These are phyloP conservation scores for Condylura cristata DNA, from an alignment of 2,113 vertebrate species.

Conservation along the genomic window DNA sequence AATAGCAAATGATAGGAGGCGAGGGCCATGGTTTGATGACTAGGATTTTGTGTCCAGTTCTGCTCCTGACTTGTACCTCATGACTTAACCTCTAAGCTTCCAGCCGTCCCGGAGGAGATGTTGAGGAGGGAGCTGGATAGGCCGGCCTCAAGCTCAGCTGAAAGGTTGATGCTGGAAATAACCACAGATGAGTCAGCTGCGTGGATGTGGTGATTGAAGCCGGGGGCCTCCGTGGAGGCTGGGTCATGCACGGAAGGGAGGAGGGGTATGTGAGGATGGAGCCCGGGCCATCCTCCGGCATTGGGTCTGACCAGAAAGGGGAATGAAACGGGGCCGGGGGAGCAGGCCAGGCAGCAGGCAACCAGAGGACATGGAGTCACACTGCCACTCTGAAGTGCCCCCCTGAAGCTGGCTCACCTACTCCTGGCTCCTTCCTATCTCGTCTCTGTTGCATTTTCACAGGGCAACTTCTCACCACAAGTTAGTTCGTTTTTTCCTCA, in stretches of 20 bases:
- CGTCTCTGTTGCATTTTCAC: not conserved
- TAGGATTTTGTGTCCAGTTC: not conserved
- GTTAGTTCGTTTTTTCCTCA: no score
- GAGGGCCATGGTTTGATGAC: not conserved
- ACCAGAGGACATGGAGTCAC: rapidly evolving
- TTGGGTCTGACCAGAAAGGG: no score
- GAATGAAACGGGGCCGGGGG: not conserved
- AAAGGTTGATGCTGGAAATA: conserved; percentile 70
- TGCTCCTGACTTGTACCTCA: not conserved
- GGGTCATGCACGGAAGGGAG: not conserved
- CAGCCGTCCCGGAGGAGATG: not conserved
- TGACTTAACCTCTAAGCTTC: not conserved
- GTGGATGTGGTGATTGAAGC: not conserved
- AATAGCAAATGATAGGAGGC: not conserved
- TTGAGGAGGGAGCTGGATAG: not conserved
- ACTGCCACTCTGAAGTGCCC: no score
- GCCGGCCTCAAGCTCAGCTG: conserved; percentile 23
- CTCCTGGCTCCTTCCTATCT: no score
- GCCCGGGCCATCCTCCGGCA: not conserved
- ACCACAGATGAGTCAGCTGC: not conserved
- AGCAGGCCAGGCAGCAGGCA: not conserved
- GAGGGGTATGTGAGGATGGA: not conserved
- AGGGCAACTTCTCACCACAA: not conserved
- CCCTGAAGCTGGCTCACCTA: rapidly evolving
- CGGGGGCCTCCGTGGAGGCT: not conserved